phyloP scores from a whole-genome alignment of 2,113 vertebrate genomes.

The Balaenoptera acutorostrata region DNA sequence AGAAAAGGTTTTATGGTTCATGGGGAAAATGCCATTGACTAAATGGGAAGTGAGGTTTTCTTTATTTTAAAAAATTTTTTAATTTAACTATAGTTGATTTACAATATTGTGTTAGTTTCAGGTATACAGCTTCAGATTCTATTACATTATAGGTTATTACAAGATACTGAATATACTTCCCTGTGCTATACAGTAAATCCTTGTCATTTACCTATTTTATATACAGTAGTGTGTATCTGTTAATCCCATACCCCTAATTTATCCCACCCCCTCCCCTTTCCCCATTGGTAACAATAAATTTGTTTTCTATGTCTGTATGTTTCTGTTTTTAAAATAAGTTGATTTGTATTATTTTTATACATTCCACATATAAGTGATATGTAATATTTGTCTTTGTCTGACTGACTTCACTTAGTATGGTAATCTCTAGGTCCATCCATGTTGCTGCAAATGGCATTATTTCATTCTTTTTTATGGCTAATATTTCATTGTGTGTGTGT shows the following conservation, averaged over 20 bases:
- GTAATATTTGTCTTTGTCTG: not conserved
- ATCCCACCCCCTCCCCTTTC: not conserved
- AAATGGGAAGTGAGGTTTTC: not conserved
- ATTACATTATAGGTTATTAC: not conserved
- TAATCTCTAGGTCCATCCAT: not conserved
- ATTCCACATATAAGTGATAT: not conserved
- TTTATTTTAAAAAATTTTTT: not conserved
- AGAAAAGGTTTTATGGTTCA: not conserved
- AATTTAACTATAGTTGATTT: not conserved
- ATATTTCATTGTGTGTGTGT: too few species aligned
- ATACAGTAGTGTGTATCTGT: too few species aligned
- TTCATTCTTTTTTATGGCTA: not conserved
- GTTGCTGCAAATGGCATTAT: not conserved
- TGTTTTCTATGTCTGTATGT: not conserved
- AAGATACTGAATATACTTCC: not conserved
- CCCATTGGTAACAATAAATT: not conserved
- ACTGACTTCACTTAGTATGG: not conserved
- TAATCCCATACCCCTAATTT: not conserved
- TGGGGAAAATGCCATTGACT: not conserved
- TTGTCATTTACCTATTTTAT: not conserved
- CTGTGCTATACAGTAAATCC: not conserved
- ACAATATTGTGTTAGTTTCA: not conserved
- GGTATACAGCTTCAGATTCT: not conserved
- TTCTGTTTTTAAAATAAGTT: not conserved
- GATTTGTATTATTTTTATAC: not conserved